A percentile compares a stretch with the other conserved stretches of the same genome.
Evolutionary conservation across 2,888 invertebrate genomes (phyloP).

Genomic region (Tipula confusa): DNA sequence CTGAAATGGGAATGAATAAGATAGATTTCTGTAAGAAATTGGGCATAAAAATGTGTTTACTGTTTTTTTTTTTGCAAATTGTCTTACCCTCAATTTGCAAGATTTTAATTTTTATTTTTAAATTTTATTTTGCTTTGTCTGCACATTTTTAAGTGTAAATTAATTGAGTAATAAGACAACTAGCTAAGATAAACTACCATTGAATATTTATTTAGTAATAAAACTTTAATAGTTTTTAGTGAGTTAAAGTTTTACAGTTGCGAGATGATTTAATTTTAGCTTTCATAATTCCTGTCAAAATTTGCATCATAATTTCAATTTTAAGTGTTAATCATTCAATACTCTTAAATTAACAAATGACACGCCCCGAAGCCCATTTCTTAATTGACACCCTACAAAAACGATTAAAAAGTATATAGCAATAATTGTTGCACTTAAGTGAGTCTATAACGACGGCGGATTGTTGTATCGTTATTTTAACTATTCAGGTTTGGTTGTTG

Average conservation of each 20-base stretch:
- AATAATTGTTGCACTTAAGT: no score
- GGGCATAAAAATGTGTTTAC: background rate
- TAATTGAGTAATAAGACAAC: background rate
- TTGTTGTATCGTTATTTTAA: no score
- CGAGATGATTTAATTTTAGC: background rate
- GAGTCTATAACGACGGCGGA: no score
- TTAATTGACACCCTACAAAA: no score
- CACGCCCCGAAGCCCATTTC: no score
- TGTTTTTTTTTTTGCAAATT: background rate
- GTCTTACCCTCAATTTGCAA: background rate
- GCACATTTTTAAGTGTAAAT: background rate
- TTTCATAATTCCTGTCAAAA: background rate
- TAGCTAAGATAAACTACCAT: background rate
- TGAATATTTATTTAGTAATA: background rate
- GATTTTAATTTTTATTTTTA: background rate
- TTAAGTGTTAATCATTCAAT: no score
- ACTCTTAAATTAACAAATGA: no score
- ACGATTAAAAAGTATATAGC: no score
- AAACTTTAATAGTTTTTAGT: background rate
- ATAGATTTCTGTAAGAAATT: background rate
- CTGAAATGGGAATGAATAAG: constrained; percentile 49
- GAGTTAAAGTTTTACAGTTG: background rate
- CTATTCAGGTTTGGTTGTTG: no score
- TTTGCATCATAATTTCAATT: no score
- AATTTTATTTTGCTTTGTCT: background rate